Percentiles rank a stretch among this genome's conserved stretches.
Evolutionary conservation across 2,113 vertebrate genomes (phyloP).

Genomic region (Perca flavescens): DNA sequence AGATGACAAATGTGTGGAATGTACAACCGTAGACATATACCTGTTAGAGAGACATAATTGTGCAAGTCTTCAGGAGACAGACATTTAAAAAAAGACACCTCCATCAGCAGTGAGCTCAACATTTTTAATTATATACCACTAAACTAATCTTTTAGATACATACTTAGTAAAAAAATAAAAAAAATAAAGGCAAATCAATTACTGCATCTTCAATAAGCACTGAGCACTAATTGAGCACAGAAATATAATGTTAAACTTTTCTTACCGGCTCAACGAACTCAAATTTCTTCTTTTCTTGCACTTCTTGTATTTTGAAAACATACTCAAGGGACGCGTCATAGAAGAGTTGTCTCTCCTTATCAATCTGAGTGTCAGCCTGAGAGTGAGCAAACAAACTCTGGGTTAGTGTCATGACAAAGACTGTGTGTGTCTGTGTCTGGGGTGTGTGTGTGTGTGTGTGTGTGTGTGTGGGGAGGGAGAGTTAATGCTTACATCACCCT

Average conservation of each 20-base stretch:
- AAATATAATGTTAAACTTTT: conserved; percentile 9
- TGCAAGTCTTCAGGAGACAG: background rate
- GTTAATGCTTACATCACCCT: conserved; percentile 41
- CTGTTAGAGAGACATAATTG: conserved; percentile 13
- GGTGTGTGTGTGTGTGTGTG: too few relatives aligned
- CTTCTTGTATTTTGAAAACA: conserved; percentile 99
- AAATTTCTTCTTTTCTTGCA: conserved; percentile 99
- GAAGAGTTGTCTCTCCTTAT: conserved; percentile 95
- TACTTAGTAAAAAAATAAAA: background rate
- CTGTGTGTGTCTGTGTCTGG: too few relatives aligned
- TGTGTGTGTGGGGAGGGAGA: background rate
- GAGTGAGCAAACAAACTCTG: conserved; percentile 57
- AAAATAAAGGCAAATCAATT: conserved; percentile 3
- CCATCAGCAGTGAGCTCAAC: conserved; percentile 7
- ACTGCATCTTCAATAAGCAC: conserved; percentile 7
- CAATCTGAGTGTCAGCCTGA: conserved; percentile 94
- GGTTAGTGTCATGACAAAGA: conserved; percentile 40
- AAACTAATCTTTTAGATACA: conserved; percentile 19
- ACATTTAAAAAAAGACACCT: conserved; percentile 36
- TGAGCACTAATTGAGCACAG: background rate
- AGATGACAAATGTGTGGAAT: conserved; percentile 31
- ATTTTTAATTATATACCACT: conserved; percentile 1
- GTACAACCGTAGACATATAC: background rate
- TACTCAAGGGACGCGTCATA: conserved; percentile 97
- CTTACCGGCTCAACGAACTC: conserved; percentile 99